Percentiles rank a stretch among this genome's conserved stretches.
Conservation (phyloP, 1,140 invertebrate genomes). For the Homalodisca vitripennis region DNA sequence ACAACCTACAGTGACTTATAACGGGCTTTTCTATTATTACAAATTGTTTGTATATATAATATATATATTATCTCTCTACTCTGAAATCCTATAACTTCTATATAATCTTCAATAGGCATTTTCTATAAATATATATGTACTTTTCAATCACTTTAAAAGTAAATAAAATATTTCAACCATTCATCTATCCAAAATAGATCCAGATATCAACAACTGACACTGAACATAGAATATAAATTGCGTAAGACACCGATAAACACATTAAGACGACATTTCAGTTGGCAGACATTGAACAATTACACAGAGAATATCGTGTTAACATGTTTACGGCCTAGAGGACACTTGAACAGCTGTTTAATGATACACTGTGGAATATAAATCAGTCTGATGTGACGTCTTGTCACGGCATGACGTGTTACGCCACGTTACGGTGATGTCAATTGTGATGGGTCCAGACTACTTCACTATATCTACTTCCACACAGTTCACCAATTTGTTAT, state of each 20-base stretch:
- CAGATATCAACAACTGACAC: conserved; percentile 16
- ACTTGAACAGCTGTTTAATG: conserved; percentile 17
- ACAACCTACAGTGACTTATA: conserved; percentile 30
- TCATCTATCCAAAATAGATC: conserved; percentile 16
- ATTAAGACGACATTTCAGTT: conserved; percentile 19
- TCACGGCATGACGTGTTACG: no score
- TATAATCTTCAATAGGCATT: conserved; percentile 22
- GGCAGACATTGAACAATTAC: conserved; percentile 3
- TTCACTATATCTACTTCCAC: no score
- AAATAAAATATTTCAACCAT: neutral
- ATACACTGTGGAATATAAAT: neutral
- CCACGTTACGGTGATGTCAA: no score
- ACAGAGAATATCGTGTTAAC: conserved; percentile 17
- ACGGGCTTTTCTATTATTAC: conserved; percentile 21
- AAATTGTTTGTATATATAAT: conserved; percentile 3
- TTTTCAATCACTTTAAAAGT: neutral
- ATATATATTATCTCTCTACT: conserved; percentile 22
- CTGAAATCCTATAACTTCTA: conserved; percentile 22
- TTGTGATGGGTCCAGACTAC: no score
- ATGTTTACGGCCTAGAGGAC: neutral
- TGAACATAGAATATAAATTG: neutral
- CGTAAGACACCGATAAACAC: conserved; percentile 2
- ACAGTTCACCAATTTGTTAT: no score
- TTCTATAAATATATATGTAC: conserved; percentile 29
- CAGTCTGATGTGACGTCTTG: no score